Evolutionary conservation across 1,140 invertebrate species (phyloP).

Genomic region (Gonatopus flavifemur): DNA sequence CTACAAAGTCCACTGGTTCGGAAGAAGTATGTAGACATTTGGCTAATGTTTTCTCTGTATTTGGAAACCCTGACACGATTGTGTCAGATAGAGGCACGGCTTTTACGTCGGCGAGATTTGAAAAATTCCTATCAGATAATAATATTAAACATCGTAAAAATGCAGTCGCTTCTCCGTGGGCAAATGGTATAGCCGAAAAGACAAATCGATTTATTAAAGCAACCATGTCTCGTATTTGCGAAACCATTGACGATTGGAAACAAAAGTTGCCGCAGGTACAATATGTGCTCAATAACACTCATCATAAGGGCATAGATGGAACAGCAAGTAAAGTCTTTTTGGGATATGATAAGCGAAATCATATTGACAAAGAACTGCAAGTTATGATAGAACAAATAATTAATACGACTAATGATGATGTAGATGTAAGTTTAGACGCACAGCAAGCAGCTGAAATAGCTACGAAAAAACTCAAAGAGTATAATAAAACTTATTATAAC

Average conservation of each 20-base stretch:
- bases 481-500: background rate
- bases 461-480: background rate
- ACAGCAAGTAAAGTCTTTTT: background rate
- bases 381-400: background rate
- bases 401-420: background rate
- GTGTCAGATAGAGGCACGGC: background rate
- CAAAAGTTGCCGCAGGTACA: background rate
- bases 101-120: background rate
- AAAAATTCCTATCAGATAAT: background rate
- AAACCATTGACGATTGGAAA: background rate
- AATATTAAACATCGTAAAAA: background rate
- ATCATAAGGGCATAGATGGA: background rate
- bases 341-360: background rate
- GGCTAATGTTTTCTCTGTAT: background rate
- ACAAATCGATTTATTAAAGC: too few relatives aligned
- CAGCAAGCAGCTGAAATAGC: background rate
- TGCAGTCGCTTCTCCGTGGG: background rate
- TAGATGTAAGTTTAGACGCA: background rate
- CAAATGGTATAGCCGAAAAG: too few relatives aligned
- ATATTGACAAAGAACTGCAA: background rate
- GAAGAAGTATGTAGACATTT: background rate
- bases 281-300: background rate
- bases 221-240: too few relatives aligned
- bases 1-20: slow-evolving; percentile 30
- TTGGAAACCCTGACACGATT: background rate